These are phyloP conservation scores for Calypte anna DNA, from an alignment of 2,113 vertebrate genomes.

Conservation along the genomic window DNA sequence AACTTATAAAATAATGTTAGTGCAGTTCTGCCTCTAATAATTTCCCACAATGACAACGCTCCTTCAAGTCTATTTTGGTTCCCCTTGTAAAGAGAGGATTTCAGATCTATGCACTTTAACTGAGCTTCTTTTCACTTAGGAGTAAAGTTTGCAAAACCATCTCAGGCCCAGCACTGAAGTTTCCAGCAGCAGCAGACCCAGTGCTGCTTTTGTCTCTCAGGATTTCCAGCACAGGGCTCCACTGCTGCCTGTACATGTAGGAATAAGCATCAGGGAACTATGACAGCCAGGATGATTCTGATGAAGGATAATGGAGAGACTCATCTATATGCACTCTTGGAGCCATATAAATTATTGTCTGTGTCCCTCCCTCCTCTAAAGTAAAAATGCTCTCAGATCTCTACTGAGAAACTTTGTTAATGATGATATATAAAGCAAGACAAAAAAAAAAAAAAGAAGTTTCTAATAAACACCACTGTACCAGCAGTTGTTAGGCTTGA, in stretches of 20 bases:
- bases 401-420: not conserved
- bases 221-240: not conserved
- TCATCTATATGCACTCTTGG: not conserved
- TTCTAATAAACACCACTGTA: fast-evolving
- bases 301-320: not conserved
- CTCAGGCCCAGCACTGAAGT: not conserved
- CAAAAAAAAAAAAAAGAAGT: not conserved
- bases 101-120: not conserved
- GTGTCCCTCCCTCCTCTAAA: not conserved
- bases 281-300: not conserved
- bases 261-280: not conserved
- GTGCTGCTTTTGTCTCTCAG: too few relatives aligned
- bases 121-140: not conserved
- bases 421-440: not conserved
- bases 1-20: not conserved
- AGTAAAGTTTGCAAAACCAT: not conserved
- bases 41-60: not conserved
- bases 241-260: not conserved
- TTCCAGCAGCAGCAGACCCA: not conserved
- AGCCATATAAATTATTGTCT: not conserved
- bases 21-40: not conserved
- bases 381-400: not conserved
- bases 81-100: not conserved
- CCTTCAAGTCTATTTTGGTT: not conserved
- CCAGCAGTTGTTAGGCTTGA: not conserved